Percentiles rank a stretch among this genome's conserved stretches.
These are phyloP conservation scores for Gopherus evgoodei DNA, from an alignment of 2,113 vertebrate species.

Conservation along the genomic window DNA sequence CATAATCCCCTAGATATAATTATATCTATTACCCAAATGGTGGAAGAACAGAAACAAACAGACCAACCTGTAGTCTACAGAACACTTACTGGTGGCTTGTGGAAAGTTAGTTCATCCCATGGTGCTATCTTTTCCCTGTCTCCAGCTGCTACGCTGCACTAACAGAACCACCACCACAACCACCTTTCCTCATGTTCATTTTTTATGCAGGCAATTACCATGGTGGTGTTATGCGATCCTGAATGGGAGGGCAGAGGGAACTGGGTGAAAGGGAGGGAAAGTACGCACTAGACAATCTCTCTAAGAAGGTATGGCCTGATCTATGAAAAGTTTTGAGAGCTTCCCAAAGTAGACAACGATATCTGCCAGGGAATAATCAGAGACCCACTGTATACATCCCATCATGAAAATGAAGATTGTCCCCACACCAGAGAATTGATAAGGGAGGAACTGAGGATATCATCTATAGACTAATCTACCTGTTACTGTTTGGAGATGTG, in stretches of 20 bases:
- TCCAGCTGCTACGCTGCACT: background rate
- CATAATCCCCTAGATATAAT: background rate
- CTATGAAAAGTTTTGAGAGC: background rate
- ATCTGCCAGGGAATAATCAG: background rate
- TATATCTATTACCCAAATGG: background rate
- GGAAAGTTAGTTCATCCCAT: background rate
- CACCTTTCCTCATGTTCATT: background rate
- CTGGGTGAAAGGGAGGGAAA: background rate
- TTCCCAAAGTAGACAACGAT: background rate
- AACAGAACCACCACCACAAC: background rate
- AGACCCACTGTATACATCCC: background rate
- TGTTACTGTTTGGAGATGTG: background rate
- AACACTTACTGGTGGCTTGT: background rate
- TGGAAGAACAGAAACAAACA: background rate
- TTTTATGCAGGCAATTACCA: background rate
- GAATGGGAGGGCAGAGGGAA: background rate
- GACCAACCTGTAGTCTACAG: background rate
- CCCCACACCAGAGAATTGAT: background rate
- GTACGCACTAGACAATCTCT: background rate
- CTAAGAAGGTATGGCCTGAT: background rate
- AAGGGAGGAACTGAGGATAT: background rate
- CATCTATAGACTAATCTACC: background rate
- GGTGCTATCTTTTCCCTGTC: background rate
- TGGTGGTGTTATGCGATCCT: background rate
- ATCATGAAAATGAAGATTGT: background rate